Evolutionary conservation across 1,140 invertebrate species (phyloP), one percentile per base, ranked within the genome.

Genomic region (Pogonomyrmex californicus): DNA sequence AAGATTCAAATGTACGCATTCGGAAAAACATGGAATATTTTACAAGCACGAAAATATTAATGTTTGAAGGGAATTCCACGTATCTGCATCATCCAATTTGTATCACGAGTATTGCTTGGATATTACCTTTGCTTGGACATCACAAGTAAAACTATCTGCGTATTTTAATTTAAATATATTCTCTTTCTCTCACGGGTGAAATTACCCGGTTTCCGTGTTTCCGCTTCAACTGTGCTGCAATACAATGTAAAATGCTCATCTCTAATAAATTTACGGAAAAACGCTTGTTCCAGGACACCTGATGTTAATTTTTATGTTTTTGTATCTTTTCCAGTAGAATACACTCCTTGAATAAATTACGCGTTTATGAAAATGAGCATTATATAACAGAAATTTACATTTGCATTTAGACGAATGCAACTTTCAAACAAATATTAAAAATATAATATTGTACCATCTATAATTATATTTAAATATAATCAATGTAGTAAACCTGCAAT

Each of bases 261-360:
- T 36, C n/a, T 51, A 70, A 70, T 70, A 81, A 81, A 68, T 81
- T 70, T 68, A 38, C 23, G 47, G 30, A 62, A 63, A 68, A 79
- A 54, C 23, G 12, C 30, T n/a, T 60, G 33, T 68, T 30, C 41
- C 62, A 38, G 36, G 30, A 30, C 30, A n/a, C 36, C 58, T 47
- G 30, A 77, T 33, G 23, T 41, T 79, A 51, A 79, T 79, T 79
- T 68, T 51, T 51, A 47, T 7, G 62, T 36, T 65, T 36, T 81
- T 44, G 12, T 68, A 17, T 81, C 14, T 66, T 51, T 54, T 54
- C 14, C 2, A 44, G 3, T 44, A 62, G 17, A 44, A 77, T 44
- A 47, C 12, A 56, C 14, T 12, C 23, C 30, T 49, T 17, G 63
- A 41, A 79, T 68, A 79, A 81, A 51, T 70, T 70, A 41, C 2